These are phyloP conservation scores for Sebastiscus tertius DNA, from an alignment of 2,797 vertebrate genomes.

Conservation along the genomic window DNA sequence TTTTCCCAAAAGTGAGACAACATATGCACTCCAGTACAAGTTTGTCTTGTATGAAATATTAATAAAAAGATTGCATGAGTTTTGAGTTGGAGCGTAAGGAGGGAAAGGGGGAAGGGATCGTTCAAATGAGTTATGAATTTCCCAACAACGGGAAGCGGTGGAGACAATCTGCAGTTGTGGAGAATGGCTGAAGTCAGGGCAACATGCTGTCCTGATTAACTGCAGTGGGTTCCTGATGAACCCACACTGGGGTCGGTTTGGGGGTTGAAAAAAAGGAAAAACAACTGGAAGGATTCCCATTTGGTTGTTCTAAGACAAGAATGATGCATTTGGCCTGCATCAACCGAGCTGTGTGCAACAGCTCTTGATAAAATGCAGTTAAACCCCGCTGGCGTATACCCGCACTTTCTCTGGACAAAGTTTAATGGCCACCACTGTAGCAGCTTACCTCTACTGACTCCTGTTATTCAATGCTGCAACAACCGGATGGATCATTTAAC, in stretches of 20 bases:
- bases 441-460: conserved; percentile 1
- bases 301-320: conserved; percentile 54
- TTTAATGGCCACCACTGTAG: background rate
- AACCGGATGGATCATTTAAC: background rate
- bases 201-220: conserved; percentile 78
- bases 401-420: conserved; percentile 3
- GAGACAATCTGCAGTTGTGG: conserved; percentile 51
- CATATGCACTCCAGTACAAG: background rate
- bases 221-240: conserved; percentile 71
- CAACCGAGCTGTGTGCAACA: conserved; percentile 20
- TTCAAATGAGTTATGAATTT: conserved; percentile 3
- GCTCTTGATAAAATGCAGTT: conserved; percentile 32
- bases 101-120: too few relatives aligned
- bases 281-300: conserved; percentile 62
- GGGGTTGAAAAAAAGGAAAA: background rate
- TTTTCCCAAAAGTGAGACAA: background rate
- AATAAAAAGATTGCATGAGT: background rate
- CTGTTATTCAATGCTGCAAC: background rate
- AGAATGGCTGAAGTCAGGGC: conserved; percentile 63
- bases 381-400: conserved; percentile 24
- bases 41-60: background rate
- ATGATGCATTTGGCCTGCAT: conserved; percentile 52
- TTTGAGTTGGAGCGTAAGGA: background rate
- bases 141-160: conserved; percentile 3
- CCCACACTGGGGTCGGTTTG: conserved; percentile 58